Evolutionary conservation across 2,888 invertebrate species (phyloP).

Genomic region (Lamellibrachia satsuma): DNA sequence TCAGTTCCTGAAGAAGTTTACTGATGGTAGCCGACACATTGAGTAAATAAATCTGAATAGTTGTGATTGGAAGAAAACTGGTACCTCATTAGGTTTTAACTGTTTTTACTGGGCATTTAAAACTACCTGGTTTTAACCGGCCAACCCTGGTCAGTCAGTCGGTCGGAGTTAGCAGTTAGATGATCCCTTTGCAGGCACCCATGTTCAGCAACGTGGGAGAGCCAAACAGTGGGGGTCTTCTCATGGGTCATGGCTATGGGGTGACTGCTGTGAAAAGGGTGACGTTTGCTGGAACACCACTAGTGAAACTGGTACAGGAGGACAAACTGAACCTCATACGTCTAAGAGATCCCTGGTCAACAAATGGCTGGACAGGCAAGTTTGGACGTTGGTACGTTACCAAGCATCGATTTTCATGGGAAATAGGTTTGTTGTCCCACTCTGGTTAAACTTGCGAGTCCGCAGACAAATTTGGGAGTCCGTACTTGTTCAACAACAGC

Average conservation of each 20-base stretch:
- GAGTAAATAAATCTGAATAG: too few species aligned
- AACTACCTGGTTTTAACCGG: too few species aligned
- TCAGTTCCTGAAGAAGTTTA: too few species aligned
- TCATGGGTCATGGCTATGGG: conserved; percentile 73
- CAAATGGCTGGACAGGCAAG: conserved; percentile 72
- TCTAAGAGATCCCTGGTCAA: conserved; percentile 73
- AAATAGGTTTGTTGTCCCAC: not conserved
- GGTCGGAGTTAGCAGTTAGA: too few species aligned
- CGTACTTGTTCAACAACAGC: too few species aligned
- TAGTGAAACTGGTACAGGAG: conserved; percentile 65
- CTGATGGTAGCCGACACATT: too few species aligned
- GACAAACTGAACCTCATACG: conserved; percentile 70
- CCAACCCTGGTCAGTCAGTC: too few species aligned
- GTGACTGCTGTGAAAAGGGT: conserved; percentile 69
- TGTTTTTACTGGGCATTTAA: too few species aligned
- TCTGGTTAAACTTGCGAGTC: too few species aligned
- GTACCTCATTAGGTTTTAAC: too few species aligned
- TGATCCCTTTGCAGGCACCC: conserved; percentile 58
- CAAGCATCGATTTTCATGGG: not conserved
- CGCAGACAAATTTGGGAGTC: too few species aligned
- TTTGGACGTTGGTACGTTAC: conserved; percentile 70
- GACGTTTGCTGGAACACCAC: conserved; percentile 59
- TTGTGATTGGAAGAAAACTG: too few species aligned
- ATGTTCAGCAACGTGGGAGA: conserved; percentile 69
- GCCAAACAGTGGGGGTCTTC: conserved; percentile 69